Base-by-base conservation (phyloP, 2,888 invertebrate species). In the Keiferia lycopersicella region DNA sequence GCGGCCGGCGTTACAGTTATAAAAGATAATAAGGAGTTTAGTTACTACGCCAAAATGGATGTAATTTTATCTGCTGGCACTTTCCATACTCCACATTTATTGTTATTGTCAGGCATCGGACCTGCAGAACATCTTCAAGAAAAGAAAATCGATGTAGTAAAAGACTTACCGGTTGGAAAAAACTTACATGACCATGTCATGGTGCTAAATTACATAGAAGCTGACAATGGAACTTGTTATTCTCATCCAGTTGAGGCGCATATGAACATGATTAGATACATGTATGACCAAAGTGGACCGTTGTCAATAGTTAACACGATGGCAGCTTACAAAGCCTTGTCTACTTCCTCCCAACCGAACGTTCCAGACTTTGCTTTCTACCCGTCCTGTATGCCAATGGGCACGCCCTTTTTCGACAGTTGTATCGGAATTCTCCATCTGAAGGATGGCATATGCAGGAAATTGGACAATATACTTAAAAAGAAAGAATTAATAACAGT, bases 151-250 rank as follows among this genome's bases (percentile, higher is more conserved):
- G 68, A 78, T 0, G 71, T 84, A 0, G 68, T 82, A 0, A 66
- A 76, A 64, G 82, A 88, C 62, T 69, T 88, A 48, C 86, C 89
- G 0, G 87, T 89, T 0, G 89, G 89, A 0, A 75, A 82, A 14
- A 88, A 88, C 64, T 74, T 88, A 1, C 84, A 87, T 59, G 89
- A 89, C 50, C 89, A 89, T 62, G 69, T 80, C 0, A 87, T 87
- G 86, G 80, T 81, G 4, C 61, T 87, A 0, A 81, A 77, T 50
- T 84, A 77, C 67, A 67, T 88, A 12, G 77, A 79, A 12, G 81
- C 80, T 1, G 76, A 83, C 0, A 82, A 75, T 14, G 87, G 88
- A 0, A 86, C 85, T 6, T 89, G 88, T 61, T 41, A 67, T 4
- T 62, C 58, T 1, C 71, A 72, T 10, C 68, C 74, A 26, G 68